A percentile compares a stretch with the other conserved stretches of the same genome.
These are phyloP conservation scores for Lithophane leautieri DNA, from an alignment of 2,888 invertebrate genomes.

Conservation along the genomic window DNA sequence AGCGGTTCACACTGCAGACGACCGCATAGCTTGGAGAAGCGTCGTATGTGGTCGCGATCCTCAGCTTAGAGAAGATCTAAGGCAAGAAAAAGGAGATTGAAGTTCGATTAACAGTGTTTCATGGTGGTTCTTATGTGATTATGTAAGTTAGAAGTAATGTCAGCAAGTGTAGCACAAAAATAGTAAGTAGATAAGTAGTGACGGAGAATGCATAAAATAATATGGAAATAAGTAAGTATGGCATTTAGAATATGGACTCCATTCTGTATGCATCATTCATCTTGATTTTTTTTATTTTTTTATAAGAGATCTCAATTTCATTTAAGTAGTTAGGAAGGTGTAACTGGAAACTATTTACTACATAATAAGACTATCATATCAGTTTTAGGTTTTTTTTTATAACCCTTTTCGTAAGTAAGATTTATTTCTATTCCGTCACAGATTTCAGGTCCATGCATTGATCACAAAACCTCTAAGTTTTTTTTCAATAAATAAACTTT, in stretches of 20 bases:
- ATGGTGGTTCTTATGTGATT: too few relatives aligned
- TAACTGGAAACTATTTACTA: conserved; percentile 20
- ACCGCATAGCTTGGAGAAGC: too few relatives aligned
- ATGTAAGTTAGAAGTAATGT: neutral
- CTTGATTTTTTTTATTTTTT: conserved; percentile 3
- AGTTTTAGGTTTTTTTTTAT: neutral
- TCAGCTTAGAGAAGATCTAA: neutral
- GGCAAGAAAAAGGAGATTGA: neutral
- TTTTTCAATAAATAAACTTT: conserved; percentile 28
- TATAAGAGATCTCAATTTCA: conserved; percentile 5
- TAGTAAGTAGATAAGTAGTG: neutral
- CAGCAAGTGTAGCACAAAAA: neutral
- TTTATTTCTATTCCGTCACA: conserved; percentile 10
- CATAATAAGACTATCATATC: conserved; percentile 8
- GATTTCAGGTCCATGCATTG: conserved; percentile 13
- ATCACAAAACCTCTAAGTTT: neutral
- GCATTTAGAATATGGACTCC: conserved; percentile 1
- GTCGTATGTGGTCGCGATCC: too few relatives aligned
- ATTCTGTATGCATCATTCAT: conserved; percentile 2
- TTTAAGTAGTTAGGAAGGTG: conserved; percentile 1
- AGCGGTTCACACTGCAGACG: too few relatives aligned
- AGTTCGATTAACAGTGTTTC: too few relatives aligned
- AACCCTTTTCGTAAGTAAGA: neutral
- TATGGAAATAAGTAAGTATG: conserved; percentile 16
- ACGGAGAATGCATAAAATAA: neutral